phyloP scores from a whole-genome alignment of 1,140 invertebrate genomes.

The Apis florea region DNA sequence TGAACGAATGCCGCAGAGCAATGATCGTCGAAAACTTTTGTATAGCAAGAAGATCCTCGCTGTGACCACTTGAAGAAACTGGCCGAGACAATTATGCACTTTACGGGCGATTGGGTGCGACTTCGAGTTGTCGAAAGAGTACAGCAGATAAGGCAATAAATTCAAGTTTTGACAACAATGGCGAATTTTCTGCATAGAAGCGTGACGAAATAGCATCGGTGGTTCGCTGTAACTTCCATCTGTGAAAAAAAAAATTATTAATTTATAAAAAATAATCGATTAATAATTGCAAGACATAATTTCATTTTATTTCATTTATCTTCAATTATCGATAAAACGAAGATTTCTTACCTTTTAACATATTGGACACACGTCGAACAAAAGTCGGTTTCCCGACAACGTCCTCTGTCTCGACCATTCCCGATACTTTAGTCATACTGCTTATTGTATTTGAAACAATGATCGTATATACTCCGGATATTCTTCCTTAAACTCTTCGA shows the following conservation, averaged over 20 bases:
- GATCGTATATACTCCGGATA: too few relatives aligned
- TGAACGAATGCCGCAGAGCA: constrained; percentile 40
- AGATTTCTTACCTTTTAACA: constrained; percentile 73
- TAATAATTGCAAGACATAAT: background rate
- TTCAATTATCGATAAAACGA: background rate
- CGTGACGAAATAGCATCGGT: constrained; percentile 72
- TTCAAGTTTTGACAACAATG: constrained; percentile 79
- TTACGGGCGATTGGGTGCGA: constrained; percentile 72
- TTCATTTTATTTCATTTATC: constrained; percentile 6
- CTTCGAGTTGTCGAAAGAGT: constrained; percentile 76
- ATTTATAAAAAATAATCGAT: background rate
- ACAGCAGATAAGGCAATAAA: constrained; percentile 75
- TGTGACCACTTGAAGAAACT: constrained; percentile 64
- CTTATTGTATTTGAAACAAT: background rate
- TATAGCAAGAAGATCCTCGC: constrained; percentile 70
- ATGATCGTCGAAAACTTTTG: constrained; percentile 53
- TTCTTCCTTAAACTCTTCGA: background rate
- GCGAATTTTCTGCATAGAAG: constrained; percentile 77
- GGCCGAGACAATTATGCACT: constrained; percentile 67
- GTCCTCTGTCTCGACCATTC: constrained; percentile 55
- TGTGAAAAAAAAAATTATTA: constrained; percentile 52
- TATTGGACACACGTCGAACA: constrained; percentile 72
- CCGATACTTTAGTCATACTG: constrained; percentile 44
- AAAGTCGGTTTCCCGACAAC: constrained; percentile 68
- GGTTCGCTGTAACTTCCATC: constrained; percentile 75